These are phyloP conservation scores for Brachionus sp. DNA, from an alignment of 1,140 invertebrate genomes.

Conservation along the genomic window DNA sequence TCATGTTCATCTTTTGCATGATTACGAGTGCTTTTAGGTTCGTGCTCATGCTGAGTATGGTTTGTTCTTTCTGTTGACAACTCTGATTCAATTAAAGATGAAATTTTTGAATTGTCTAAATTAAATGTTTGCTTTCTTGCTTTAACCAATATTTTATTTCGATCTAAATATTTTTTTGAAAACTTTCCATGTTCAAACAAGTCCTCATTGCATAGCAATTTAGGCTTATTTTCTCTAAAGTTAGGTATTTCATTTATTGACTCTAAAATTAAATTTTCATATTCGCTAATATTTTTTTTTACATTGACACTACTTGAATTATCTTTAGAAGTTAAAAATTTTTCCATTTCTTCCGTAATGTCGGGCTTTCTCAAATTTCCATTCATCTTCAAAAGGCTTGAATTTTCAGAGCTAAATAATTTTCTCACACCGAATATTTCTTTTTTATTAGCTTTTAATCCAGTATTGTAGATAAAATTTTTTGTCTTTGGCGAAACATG, in stretches of 20 bases:
- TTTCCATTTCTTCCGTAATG: not conserved
- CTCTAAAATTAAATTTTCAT: not conserved
- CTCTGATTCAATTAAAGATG: not conserved
- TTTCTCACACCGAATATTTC: not conserved
- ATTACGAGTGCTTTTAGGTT: not conserved
- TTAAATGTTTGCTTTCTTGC: not conserved
- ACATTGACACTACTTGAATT: not conserved
- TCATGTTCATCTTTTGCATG: not conserved
- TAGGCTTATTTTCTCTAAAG: not conserved
- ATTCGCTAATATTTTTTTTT: not conserved
- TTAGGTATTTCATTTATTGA: not conserved
- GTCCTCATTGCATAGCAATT: not conserved
- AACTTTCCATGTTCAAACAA: not conserved
- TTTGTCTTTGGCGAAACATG: slow-evolving; percentile 53
- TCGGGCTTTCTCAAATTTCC: not conserved
- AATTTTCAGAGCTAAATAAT: not conserved
- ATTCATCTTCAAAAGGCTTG: not conserved
- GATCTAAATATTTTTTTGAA: not conserved
- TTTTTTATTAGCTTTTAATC: not conserved
- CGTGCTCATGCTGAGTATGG: not conserved
- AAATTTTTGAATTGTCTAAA: not conserved
- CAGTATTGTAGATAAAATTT: not conserved
- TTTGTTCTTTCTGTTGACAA: not conserved
- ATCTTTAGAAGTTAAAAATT: not conserved
- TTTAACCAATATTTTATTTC: not conserved